These are phyloP conservation scores for Meteorus colon DNA, from an alignment of 2,888 invertebrate species.

Conservation along the genomic window DNA sequence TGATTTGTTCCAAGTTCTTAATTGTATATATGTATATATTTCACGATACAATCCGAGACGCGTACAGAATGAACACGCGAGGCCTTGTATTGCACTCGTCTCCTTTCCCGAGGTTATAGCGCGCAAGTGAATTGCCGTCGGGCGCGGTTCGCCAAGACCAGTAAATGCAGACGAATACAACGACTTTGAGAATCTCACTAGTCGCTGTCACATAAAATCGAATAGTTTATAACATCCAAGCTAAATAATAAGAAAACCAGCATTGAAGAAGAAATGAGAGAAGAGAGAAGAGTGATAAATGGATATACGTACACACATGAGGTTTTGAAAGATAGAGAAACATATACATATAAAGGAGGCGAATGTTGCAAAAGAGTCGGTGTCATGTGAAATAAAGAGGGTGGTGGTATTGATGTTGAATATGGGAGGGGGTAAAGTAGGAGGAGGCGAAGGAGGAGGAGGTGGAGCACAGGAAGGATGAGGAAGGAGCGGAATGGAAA, in stretches of 20 bases:
- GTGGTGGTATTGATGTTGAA: constrained; percentile 26
- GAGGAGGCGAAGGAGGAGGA: constrained; percentile 37
- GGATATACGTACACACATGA: constrained; percentile 22
- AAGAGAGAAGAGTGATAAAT: constrained; percentile 9
- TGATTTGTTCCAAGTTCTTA: background rate
- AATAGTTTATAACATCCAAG: constrained; percentile 58
- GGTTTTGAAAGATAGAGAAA: too few species aligned
- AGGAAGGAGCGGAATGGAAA: constrained; percentile 46
- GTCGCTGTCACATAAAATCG: constrained; percentile 62
- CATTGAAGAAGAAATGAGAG: constrained; percentile 3
- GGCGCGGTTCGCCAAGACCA: constrained; percentile 21
- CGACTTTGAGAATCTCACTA: constrained; percentile 45
- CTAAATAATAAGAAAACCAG: constrained; percentile 51
- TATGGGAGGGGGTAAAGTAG: constrained; percentile 41
- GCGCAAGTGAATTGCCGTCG: constrained; percentile 7
- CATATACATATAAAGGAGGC: constrained; percentile 3
- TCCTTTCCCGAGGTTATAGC: background rate
- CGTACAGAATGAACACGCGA: constrained; percentile 6
- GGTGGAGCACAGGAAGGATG: constrained; percentile 37
- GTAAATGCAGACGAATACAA: constrained; percentile 29
- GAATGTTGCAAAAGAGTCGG: constrained; percentile 36
- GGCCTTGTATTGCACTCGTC: background rate
- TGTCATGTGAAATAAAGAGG: background rate
- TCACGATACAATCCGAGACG: background rate
- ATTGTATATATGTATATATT: background rate